Evolutionary conservation across 2,113 vertebrate species (phyloP).

Genomic region (Chinchilla lanigera): DNA sequence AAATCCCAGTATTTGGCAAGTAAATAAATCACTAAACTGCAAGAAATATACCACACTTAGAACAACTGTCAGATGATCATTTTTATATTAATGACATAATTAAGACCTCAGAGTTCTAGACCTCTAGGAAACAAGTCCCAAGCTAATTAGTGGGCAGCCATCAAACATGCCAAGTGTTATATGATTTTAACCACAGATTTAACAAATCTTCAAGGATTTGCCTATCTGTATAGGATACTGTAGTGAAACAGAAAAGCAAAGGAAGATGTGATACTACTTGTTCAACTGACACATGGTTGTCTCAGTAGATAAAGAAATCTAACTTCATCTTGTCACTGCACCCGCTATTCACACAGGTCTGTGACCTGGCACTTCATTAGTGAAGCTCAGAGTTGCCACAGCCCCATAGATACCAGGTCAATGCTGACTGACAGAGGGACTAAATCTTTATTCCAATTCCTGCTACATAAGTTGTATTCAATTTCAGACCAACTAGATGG

Average conservation of each 20-base stretch:
- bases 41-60: conserved; percentile 27
- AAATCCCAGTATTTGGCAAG: conserved; percentile 30
- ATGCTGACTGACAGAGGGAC: neutral
- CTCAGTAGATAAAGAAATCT: conserved; percentile 22
- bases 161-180: conserved; percentile 23
- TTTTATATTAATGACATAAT: conserved; percentile 8
- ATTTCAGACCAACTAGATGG: neutral
- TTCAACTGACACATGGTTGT: neutral
- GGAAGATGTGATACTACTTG: neutral
- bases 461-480: neutral
- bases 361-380: neutral
- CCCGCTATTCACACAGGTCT: neutral
- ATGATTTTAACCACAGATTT: neutral
- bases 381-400: neutral
- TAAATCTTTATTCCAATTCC: neutral
- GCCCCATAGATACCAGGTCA: neutral
- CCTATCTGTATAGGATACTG: neutral
- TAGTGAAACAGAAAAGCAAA: conserved; percentile 38
- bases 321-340: neutral
- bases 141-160: neutral
- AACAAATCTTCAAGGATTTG: conserved; percentile 37
- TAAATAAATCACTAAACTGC: conserved; percentile 7
- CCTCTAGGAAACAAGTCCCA: conserved; percentile 29
- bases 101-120: neutral
- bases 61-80: neutral